A percentile compares a stretch with the other conserved stretches of the same genome.
These are phyloP conservation scores for Podarcis raffonei DNA, from an alignment of 2,113 vertebrate species.

Conservation along the genomic window DNA sequence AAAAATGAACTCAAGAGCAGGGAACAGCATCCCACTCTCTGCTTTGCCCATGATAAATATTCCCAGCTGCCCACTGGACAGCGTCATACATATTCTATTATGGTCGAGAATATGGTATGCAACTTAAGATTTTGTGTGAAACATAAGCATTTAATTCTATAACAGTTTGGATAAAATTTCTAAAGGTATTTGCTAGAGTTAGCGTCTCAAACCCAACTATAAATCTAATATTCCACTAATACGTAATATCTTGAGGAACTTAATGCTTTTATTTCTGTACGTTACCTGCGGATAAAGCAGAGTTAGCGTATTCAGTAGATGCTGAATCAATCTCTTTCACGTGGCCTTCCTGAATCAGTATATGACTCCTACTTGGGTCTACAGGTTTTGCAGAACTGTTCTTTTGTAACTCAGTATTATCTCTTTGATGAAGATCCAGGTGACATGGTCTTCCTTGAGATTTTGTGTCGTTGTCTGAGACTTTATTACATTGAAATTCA, in stretches of 20 bases:
- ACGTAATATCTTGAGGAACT: constrained; percentile 65
- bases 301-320: constrained; percentile 80
- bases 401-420: constrained; percentile 79
- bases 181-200: constrained; percentile 64
- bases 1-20: constrained; percentile 66
- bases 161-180: constrained; percentile 61
- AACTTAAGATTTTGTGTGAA: constrained; percentile 60
- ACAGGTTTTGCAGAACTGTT: constrained; percentile 77
- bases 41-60: constrained; percentile 54
- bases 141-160: constrained; percentile 63
- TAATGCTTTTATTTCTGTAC: constrained; percentile 88
- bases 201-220: constrained; percentile 59
- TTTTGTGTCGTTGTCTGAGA: constrained; percentile 76
- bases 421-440: constrained; percentile 87
- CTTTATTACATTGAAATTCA: constrained; percentile 65
- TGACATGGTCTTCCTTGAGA: constrained; percentile 93
- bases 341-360: constrained; percentile 87
- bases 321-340: constrained; percentile 80
- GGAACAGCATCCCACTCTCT: constrained; percentile 66
- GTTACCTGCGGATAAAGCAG: constrained; percentile 96
- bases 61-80: constrained; percentile 62
- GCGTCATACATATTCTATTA: constrained; percentile 59
- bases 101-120: constrained; percentile 61
- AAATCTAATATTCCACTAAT: constrained; percentile 64
- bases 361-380: constrained; percentile 82